Evolutionary conservation across 1,140 invertebrate genomes (phyloP), one percentile per base, ranked within the genome.

Genomic region (Mercenaria mercenaria): DNA sequence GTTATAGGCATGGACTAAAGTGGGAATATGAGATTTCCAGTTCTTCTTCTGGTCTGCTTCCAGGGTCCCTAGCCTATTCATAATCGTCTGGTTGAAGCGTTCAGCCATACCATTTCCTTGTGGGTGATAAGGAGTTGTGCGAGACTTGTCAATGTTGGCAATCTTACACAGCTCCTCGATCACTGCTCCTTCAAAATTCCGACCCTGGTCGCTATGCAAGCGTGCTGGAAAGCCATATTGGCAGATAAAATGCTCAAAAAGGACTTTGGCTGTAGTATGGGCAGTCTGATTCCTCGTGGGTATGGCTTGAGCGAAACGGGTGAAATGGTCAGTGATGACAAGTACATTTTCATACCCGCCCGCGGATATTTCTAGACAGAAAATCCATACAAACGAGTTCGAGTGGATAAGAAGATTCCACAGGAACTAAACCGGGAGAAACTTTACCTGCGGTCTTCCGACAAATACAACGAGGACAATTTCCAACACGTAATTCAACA

Each of bases 1-100:
- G 37, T 91, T 92, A 61, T 86, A 92, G 0, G 86, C 76, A 85
- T 86, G 87, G 1, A 92, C 86, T 26, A 92, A 23, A 23, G 91
- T 34, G 4, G 84, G 37, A 4, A 92, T 32, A 67, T 72, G 61
- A 59, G 39, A 47, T 47, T 87, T 91, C 92, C 90, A 91, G 39
- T 92, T 77, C 15, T 23, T 0, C 41, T 91, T 91, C 23, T 50
- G 39, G 20, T 11, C 18, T n/a, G 11, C 39, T 52, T 80, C 47
- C 32, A 80, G 39, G 50, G 39, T 80, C 13, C 32, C 77, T 11
- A 80, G n/a, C 39, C 29, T 77, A 10, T 37, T 34, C 13, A 37
- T 10, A 18, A 77, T 13, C 10, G 74, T 77, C 39, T 50, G 47
- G n/a, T 80, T 50, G 41, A 80, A 80, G 18, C 77, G 77, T 37